Conservation (phyloP, 2,888 invertebrate genomes). For the Platycheirus albimanus region DNA sequence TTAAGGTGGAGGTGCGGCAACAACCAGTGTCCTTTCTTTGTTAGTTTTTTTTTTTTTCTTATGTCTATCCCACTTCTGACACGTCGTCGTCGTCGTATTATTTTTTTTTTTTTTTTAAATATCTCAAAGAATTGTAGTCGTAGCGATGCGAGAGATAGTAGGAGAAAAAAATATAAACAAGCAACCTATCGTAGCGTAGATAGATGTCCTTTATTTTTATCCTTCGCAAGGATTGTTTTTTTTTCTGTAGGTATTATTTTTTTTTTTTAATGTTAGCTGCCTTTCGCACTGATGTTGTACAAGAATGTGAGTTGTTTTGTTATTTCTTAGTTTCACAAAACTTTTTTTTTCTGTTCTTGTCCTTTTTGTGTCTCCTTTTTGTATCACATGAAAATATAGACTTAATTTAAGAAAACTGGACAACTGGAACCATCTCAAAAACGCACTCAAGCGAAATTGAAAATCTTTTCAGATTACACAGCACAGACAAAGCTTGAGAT, state of each 20-base stretch:
- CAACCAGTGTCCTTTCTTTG: slow-evolving; percentile 45
- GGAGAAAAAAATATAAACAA: slow-evolving; percentile 40
- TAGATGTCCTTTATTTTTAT: slow-evolving; percentile 63
- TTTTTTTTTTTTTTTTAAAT: slow-evolving; percentile 30
- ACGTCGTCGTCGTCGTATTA: slow-evolving; percentile 39
- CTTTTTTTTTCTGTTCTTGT: not conserved
- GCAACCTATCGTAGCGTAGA: slow-evolving; percentile 49
- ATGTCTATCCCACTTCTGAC: slow-evolving; percentile 32
- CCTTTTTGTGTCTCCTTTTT: slow-evolving; percentile 15
- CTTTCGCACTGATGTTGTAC: slow-evolving; percentile 54
- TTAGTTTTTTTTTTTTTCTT: slow-evolving; percentile 24
- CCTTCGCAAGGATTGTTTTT: slow-evolving; percentile 42
- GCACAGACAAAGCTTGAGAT: not conserved
- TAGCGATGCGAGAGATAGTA: not conserved
- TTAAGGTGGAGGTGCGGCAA: slow-evolving; percentile 48
- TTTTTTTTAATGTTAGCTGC: not conserved
- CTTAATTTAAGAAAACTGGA: slow-evolving; percentile 40
- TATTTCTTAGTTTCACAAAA: slow-evolving; percentile 56
- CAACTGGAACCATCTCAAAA: slow-evolving; percentile 58
- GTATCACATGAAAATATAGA: slow-evolving; percentile 31
- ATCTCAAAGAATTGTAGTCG: slow-evolving; percentile 22
- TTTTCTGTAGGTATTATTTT: not conserved
- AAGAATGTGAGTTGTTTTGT: slow-evolving; percentile 70
- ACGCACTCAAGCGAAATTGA: slow-evolving; percentile 53
- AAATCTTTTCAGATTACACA: slow-evolving; percentile 49